These are phyloP conservation scores for Carabus problematicus DNA, from an alignment of 2,888 invertebrate species.

Conservation along the genomic window DNA sequence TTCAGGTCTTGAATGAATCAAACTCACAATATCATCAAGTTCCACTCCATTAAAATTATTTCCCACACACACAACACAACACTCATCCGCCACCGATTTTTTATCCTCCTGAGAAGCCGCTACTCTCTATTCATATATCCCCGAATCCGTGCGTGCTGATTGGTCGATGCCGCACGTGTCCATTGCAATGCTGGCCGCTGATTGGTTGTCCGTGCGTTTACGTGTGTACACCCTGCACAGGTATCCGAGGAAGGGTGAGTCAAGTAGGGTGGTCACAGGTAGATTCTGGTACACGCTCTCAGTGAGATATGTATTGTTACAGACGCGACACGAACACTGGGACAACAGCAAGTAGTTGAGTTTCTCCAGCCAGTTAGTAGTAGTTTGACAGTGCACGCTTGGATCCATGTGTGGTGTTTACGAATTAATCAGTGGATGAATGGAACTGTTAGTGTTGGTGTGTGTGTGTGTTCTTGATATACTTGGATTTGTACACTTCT, in stretches of 20 bases:
- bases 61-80: not conserved
- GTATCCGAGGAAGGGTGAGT: conserved; percentile 27
- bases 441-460: conserved; percentile 4
- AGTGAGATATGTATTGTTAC: conserved; percentile 26
- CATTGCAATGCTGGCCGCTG: not conserved
- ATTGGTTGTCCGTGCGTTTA: conserved; percentile 14
- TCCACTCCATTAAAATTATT: not conserved
- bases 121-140: not conserved
- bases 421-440: not conserved
- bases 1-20: too few species aligned
- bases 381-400: too few species aligned
- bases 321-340: not conserved
- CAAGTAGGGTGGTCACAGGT: conserved; percentile 36
- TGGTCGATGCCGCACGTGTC: conserved; percentile 27
- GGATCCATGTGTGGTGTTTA: too few species aligned
- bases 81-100: too few species aligned
- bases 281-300: conserved; percentile 8
- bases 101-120: too few species aligned
- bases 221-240: conserved; percentile 18
- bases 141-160: not conserved
- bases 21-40: not conserved
- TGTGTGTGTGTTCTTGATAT: not conserved
- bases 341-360: not conserved
- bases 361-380: not conserved
- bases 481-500: too few species aligned